phyloP scores from a whole-genome alignment of 2,113 vertebrate genomes.

The Neopipo cinnamomea region DNA sequence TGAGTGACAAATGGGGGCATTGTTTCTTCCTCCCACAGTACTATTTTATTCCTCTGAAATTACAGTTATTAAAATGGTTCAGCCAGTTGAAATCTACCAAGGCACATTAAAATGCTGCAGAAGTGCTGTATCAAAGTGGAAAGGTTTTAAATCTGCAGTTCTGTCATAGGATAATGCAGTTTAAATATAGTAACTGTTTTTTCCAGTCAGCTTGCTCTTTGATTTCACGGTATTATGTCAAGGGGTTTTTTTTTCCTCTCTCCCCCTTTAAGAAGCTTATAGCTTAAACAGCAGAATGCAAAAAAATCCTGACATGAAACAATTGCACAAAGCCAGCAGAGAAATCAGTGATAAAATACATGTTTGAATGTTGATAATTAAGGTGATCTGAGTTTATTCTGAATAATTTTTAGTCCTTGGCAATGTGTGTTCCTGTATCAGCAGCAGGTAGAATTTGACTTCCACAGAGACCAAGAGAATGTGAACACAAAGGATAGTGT shows the following conservation, averaged over 20 bases:
- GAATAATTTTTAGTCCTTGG: not conserved
- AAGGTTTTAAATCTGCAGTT: slow-evolving; percentile 65
- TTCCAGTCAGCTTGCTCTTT: slow-evolving; percentile 64
- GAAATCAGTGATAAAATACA: not conserved
- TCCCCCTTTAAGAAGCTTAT: slow-evolving; percentile 43
- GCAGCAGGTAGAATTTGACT: slow-evolving; percentile 51
- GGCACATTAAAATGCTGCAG: slow-evolving; percentile 42
- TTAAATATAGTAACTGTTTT: slow-evolving; percentile 77
- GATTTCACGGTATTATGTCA: slow-evolving; percentile 73
- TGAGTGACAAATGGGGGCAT: slow-evolving; percentile 33
- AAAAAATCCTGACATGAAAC: not conserved
- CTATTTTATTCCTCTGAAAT: slow-evolving; percentile 46
- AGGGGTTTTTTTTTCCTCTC: not conserved
- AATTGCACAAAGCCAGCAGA: not conserved
- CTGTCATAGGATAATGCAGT: slow-evolving; percentile 65
- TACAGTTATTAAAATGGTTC: slow-evolving; percentile 37
- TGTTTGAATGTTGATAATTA: slow-evolving; percentile 12
- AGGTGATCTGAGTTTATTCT: not conserved
- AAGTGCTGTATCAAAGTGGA: slow-evolving; percentile 60
- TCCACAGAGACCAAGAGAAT: not conserved
- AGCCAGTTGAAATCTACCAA: slow-evolving; percentile 41
- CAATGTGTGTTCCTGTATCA: not conserved
- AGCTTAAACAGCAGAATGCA: slow-evolving; percentile 33
- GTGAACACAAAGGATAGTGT: slow-evolving; percentile 2
- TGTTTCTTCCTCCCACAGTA: slow-evolving; percentile 31